Conservation (phyloP, 2,113 vertebrate genomes). For the Centropristis striata region DNA sequence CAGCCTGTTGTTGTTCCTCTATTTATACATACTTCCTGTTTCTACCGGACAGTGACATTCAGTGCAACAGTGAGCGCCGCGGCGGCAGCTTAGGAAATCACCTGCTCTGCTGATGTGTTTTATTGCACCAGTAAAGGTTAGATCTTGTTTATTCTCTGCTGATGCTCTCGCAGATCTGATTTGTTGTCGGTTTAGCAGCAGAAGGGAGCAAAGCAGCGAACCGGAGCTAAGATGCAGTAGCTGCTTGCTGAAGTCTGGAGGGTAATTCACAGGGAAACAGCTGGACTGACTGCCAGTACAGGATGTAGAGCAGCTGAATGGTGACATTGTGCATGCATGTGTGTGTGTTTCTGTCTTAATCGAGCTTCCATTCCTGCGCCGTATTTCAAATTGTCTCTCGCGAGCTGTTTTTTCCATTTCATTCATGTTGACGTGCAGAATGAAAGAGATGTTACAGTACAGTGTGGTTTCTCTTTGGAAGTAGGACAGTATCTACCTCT, state of each 20-base stretch:
- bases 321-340: constrained; percentile 41
- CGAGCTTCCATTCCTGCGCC: constrained; percentile 25
- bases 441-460: neutral
- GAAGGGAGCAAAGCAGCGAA: neutral
- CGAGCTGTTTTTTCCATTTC: constrained; percentile 21
- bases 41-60: constrained; percentile 21
- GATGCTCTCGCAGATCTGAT: neutral
- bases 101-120: neutral
- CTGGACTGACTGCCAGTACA: constrained; percentile 71
- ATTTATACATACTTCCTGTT: constrained; percentile 79
- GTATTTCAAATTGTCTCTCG: neutral
- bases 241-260: constrained; percentile 10
- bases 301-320: constrained; percentile 71
- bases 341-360: constrained; percentile 15
- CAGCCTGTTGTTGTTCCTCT: constrained; percentile 72
- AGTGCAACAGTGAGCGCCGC: neutral
- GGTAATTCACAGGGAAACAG: constrained; percentile 73
- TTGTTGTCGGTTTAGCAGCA: neutral
- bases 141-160: neutral
- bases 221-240: constrained; percentile 8
- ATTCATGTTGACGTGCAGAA: neutral
- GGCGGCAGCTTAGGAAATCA: neutral
- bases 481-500: constrained; percentile 75
- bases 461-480: constrained; percentile 51
- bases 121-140: neutral